phyloP scores from a whole-genome alignment of 2,888 invertebrate species.

The Lepidonotus clava region DNA sequence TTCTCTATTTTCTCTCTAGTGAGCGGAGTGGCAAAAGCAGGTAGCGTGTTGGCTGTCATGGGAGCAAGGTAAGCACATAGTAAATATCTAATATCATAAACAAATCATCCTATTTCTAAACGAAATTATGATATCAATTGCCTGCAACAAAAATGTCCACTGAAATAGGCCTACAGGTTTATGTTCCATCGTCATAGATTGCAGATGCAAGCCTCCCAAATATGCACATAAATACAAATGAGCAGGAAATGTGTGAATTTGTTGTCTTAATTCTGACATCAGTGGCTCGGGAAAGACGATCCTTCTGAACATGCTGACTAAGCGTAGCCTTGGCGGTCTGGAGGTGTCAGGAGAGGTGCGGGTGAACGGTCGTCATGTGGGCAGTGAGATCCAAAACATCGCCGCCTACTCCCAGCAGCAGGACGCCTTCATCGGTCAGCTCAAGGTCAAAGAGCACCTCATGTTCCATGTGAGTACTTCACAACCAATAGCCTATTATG shows the following conservation, averaged over 20 bases:
- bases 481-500: too few species aligned
- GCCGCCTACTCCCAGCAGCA: constrained; percentile 95
- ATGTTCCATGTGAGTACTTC: constrained; percentile 88
- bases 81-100: too few species aligned
- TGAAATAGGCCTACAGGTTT: constrained; percentile 53
- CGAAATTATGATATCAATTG: too few species aligned
- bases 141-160: too few species aligned
- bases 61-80: constrained; percentile 80
- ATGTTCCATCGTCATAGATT: background rate
- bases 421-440: constrained; percentile 93
- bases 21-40: constrained; percentile 74
- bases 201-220: too few species aligned
- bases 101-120: too few species aligned
- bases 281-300: constrained; percentile 94
- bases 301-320: constrained; percentile 92
- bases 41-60: constrained; percentile 76
- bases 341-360: constrained; percentile 74
- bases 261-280: too few species aligned
- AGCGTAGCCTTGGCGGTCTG: constrained; percentile 84
- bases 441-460: constrained; percentile 94
- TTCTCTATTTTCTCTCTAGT: constrained; percentile 69
- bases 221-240: too few species aligned
- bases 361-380: constrained; percentile 85
- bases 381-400: constrained; percentile 82
- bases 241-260: too few species aligned